Evolutionary conservation across 2,888 invertebrate species (phyloP).

Genomic region (Drosophila imparisetae): DNA sequence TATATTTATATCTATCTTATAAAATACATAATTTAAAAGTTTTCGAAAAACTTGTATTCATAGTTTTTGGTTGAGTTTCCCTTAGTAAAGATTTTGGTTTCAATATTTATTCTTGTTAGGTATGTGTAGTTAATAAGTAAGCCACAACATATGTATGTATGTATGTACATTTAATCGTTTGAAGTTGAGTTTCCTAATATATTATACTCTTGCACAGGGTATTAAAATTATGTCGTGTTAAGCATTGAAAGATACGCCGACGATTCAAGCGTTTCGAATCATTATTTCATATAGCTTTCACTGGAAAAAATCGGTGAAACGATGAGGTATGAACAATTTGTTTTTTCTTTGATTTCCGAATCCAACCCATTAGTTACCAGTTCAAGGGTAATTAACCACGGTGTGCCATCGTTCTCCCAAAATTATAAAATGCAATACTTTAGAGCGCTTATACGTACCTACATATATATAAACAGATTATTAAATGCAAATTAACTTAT

Average conservation of each 20-base stretch:
- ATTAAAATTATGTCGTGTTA: not conserved
- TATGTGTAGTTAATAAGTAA: constrained; percentile 1
- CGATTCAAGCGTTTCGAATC: not conserved
- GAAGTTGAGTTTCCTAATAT: not conserved
- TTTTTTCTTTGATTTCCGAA: not conserved
- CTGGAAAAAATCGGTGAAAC: not conserved
- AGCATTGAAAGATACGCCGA: not conserved
- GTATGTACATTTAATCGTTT: not conserved
- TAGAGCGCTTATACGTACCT: constrained; percentile 3
- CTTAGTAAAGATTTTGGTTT: constrained; percentile 62
- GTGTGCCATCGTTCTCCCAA: not conserved
- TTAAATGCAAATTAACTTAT: constrained; percentile 66
- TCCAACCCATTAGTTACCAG: not conserved
- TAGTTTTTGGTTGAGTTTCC: constrained; percentile 63
- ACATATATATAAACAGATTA: constrained; percentile 23
- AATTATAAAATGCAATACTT: constrained; percentile 14
- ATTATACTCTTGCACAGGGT: not conserved
- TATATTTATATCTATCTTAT: constrained; percentile 3
- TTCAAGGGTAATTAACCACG: not conserved
- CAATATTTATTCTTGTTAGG: constrained; percentile 18
- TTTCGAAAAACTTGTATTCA: constrained; percentile 62
- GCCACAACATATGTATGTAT: not conserved
- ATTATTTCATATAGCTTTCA: not conserved
- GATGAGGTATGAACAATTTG: not conserved
- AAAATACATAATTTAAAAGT: constrained; percentile 50